phyloP scores from a whole-genome alignment of 1,140 invertebrate genomes.

The Drosophila rufa region DNA sequence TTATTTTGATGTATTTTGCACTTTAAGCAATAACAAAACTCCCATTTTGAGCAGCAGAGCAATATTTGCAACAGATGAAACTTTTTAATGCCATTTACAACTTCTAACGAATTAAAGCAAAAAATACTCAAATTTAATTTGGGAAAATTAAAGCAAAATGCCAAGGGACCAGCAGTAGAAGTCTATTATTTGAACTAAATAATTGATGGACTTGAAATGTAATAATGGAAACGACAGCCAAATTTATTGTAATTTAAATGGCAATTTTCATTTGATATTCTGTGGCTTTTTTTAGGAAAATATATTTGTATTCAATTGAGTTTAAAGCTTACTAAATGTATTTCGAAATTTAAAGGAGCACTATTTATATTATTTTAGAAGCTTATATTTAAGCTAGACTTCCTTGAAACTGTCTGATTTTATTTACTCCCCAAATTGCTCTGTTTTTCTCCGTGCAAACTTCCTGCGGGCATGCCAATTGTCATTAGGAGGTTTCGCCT shows the following conservation, averaged over 20 bases:
- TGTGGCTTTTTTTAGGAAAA: neutral
- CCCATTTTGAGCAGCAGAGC: neutral
- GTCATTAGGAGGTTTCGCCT: slow-evolving; percentile 61
- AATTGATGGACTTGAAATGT: neutral
- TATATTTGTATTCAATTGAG: neutral
- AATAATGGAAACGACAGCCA: neutral
- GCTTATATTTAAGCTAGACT: neutral
- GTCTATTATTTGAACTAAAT: neutral
- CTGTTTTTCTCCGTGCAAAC: slow-evolving; percentile 9
- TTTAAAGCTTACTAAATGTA: too few species aligned
- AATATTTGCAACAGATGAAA: neutral
- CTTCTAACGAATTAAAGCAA: neutral
- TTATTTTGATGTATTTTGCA: slow-evolving; percentile 11
- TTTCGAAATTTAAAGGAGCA: too few species aligned
- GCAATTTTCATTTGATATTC: neutral
- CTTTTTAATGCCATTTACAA: neutral
- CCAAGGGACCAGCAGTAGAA: neutral
- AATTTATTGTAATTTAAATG: neutral
- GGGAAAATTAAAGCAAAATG: neutral
- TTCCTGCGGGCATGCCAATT: slow-evolving; percentile 52
- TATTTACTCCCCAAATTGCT: neutral
- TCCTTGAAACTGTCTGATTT: neutral
- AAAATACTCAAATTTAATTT: neutral
- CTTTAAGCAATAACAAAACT: neutral
- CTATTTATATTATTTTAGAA: neutral